Conservation (phyloP, 2,888 invertebrate genomes). For the Venusia cambrica region DNA sequence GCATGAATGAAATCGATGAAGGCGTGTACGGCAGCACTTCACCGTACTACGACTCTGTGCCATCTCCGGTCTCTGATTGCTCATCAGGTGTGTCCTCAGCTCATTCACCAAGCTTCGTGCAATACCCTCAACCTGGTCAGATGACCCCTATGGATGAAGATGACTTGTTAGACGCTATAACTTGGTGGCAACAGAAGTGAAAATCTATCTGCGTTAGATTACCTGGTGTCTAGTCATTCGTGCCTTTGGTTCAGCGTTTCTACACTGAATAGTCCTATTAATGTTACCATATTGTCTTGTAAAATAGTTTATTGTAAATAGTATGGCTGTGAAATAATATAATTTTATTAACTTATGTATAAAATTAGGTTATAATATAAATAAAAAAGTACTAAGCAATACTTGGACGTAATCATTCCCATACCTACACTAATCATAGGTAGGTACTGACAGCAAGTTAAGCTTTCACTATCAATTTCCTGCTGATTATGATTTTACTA, state of each 20-base stretch:
- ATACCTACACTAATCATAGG: too few species aligned
- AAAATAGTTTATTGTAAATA: conserved; percentile 18
- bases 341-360: conserved; percentile 17
- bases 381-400: too few species aligned
- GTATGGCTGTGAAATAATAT: conserved; percentile 27
- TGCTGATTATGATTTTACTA: too few species aligned
- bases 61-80: conserved; percentile 85
- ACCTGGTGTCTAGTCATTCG: conserved; percentile 47
- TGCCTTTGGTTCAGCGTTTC: conserved; percentile 12
- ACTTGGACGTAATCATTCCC: too few species aligned
- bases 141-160: conserved; percentile 89
- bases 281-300: conserved; percentile 21
- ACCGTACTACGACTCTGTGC: conserved; percentile 75
- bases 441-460: too few species aligned
- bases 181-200: conserved; percentile 88
- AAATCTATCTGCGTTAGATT: conserved; percentile 18
- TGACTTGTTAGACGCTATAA: conserved; percentile 90
- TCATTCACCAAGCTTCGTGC: conserved; percentile 48
- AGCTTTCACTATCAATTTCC: too few species aligned
- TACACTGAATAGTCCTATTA: conserved; percentile 9
- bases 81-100: conserved; percentile 80
- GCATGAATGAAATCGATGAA: conserved; percentile 53
- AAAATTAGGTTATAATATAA: conserved; percentile 7
- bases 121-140: conserved; percentile 56
- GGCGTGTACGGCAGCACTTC: conserved; percentile 60